A percentile compares a stretch with the other conserved stretches of the same genome.
phyloP scores from a whole-genome alignment of 2,113 vertebrate genomes.

The Laticauda colubrina region DNA sequence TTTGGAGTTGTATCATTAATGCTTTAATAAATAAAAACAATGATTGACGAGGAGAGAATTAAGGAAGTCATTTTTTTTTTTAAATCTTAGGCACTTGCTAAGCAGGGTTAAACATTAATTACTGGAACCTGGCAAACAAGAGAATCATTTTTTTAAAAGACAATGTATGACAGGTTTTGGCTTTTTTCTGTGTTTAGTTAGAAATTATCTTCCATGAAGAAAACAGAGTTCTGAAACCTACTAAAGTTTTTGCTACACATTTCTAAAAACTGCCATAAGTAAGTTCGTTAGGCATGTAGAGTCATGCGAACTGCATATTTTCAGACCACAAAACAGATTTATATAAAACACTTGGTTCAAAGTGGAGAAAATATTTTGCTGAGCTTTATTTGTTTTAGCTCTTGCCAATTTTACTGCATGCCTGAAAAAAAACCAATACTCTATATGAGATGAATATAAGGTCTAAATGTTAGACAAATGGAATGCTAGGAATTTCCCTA shows the following conservation, averaged over 20 bases:
- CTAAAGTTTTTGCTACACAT: slow-evolving; percentile 4
- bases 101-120: slow-evolving; percentile 31
- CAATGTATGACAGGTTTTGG: not conserved
- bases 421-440: slow-evolving; percentile 45
- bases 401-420: slow-evolving; percentile 34
- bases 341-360: slow-evolving; percentile 36
- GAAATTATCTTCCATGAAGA: slow-evolving; percentile 19
- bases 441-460: slow-evolving; percentile 39
- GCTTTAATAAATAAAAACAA: not conserved
- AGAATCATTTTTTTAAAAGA: not conserved
- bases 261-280: not conserved
- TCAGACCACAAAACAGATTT: not conserved
- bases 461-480: slow-evolving; percentile 72
- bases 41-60: not conserved
- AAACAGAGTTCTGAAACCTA: slow-evolving; percentile 30
- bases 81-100: slow-evolving; percentile 41
- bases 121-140: slow-evolving; percentile 18
- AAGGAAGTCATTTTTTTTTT: not conserved
- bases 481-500: slow-evolving; percentile 78
- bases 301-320: not conserved
- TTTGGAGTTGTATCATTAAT: not conserved
- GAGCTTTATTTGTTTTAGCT: not conserved
- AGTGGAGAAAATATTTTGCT: slow-evolving; percentile 37
- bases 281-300: slow-evolving; percentile 3
- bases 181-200: slow-evolving; percentile 24